phyloP scores from a whole-genome alignment of 2,113 vertebrate species.

The Tenrec ecaudatus region DNA sequence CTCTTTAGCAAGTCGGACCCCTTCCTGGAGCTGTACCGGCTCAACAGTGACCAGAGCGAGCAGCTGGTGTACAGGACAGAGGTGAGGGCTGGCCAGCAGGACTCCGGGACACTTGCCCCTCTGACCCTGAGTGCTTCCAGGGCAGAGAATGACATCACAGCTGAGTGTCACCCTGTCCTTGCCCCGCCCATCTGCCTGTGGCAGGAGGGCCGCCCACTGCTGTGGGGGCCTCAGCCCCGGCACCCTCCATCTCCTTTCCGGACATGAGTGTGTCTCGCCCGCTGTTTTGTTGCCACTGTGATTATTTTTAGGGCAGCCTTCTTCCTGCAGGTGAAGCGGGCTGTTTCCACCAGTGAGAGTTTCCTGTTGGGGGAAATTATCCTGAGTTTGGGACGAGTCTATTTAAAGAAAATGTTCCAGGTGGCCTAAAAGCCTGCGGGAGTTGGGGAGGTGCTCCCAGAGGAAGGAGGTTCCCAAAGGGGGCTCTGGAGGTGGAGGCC shows the following conservation, averaged over 20 bases:
- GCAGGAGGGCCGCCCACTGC: background rate
- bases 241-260: too few relatives aligned
- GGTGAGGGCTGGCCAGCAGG: constrained; percentile 82
- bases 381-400: background rate
- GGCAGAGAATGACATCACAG: background rate
- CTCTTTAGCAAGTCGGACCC: constrained; percentile 98
- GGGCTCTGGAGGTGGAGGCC: rapidly evolving
- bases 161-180: rapidly evolving
- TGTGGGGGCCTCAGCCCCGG: background rate
- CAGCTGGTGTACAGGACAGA: constrained; percentile 96
- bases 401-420: background rate
- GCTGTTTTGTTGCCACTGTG: background rate
- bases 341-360: background rate
- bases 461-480: background rate
- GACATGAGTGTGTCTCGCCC: background rate
- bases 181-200: background rate
- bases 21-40: constrained; percentile 95
- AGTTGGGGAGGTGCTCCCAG: background rate
- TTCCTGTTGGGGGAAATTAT: background rate
- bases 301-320: constrained; percentile 44
- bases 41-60: constrained; percentile 91
- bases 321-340: background rate
- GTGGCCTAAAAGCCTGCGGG: background rate
- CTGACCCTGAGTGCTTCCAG: background rate
- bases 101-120: background rate